A percentile compares a stretch with the other conserved stretches of the same genome.
Conservation (phyloP, 2,113 vertebrate species). For the Thermophis baileyi region DNA sequence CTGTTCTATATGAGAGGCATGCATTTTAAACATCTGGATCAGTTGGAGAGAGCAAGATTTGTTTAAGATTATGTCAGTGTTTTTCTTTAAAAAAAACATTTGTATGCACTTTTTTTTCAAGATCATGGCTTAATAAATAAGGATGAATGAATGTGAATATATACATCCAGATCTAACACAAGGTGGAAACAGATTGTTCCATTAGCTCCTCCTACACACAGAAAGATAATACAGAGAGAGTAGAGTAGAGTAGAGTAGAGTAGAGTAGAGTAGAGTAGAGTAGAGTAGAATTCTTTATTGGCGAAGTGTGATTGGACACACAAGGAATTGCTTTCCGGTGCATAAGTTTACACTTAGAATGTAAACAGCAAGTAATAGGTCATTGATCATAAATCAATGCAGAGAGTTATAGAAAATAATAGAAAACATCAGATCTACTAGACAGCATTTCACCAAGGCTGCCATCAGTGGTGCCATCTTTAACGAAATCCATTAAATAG, state of each 20-base stretch:
- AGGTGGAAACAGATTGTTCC: not conserved
- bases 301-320: not conserved
- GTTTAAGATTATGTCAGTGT: not conserved
- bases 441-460: too few species aligned
- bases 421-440: too few species aligned
- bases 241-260: too few species aligned
- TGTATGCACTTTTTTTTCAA: not conserved
- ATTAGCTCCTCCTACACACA: not conserved
- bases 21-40: not conserved
- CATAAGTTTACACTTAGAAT: too few species aligned
- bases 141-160: not conserved
- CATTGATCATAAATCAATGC: too few species aligned
- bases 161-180: not conserved
- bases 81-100: not conserved
- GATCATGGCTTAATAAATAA: not conserved
- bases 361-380: too few species aligned
- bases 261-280: too few species aligned
- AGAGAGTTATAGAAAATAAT: too few species aligned
- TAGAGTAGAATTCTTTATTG: too few species aligned
- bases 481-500: not conserved
- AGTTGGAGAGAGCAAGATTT: not conserved
- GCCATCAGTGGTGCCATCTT: not conserved
- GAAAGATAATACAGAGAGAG: not conserved
- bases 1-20: not conserved
- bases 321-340: too few species aligned